Conservation (phyloP, 2,797 vertebrate species). For the Halcyon leucocephala region DNA sequence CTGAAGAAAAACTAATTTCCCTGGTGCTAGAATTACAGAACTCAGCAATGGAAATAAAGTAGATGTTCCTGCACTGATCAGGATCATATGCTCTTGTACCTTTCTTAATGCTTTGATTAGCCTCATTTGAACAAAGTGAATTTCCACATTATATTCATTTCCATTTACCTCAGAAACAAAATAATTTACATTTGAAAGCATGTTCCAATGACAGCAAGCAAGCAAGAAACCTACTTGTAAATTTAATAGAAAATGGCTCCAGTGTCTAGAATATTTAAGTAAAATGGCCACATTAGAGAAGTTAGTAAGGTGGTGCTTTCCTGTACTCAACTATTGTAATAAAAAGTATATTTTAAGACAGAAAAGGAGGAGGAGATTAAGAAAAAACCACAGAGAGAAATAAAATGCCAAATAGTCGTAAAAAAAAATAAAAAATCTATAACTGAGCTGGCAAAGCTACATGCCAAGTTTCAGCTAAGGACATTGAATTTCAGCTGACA, state of each 20-base stretch:
- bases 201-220: not conserved
- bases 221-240: not conserved
- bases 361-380: not conserved
- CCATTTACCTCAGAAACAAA: not conserved
- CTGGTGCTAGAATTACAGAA: not conserved
- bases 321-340: not conserved
- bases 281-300: not conserved
- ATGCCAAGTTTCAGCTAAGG: conserved; percentile 56
- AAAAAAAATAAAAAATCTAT: conserved; percentile 4
- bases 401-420: not conserved
- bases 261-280: not conserved
- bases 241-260: not conserved
- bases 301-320: not conserved
- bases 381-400: not conserved
- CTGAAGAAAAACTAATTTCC: not conserved
- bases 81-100: not conserved
- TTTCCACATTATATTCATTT: not conserved
- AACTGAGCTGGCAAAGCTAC: conserved; percentile 50
- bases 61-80: not conserved
- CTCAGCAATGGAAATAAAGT: not conserved
- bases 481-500: conserved; percentile 64
- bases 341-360: conserved; percentile 40
- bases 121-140: not conserved
- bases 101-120: not conserved
- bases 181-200: not conserved